phyloP scores from a whole-genome alignment of 35 echinoderm and acorn worm genomes.

The Hemicentrotus pulcherrimus region DNA sequence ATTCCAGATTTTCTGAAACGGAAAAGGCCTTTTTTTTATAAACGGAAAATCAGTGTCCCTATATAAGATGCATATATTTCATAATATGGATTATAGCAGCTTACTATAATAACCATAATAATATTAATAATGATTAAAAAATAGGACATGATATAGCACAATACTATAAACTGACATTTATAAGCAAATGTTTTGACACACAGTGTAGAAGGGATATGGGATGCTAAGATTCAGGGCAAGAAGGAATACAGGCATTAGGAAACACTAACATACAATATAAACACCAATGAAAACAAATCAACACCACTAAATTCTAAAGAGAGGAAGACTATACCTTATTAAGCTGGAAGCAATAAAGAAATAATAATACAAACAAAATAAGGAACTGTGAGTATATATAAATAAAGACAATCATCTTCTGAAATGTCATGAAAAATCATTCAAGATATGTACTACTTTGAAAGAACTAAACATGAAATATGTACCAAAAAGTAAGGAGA shows the following conservation, averaged over 20 bases:
- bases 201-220: constrained; percentile 2
- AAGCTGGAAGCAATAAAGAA: constrained; percentile 46
- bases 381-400: neutral
- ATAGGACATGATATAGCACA: neutral
- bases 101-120: neutral
- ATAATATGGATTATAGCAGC: no score
- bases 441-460: neutral
- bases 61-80: no score
- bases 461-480: neutral
- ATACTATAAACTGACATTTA: neutral
- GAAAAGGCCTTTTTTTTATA: no score
- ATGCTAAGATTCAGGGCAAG: neutral
- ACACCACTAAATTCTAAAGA: constrained; percentile 34
- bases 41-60: no score
- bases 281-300: neutral
- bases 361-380: constrained; percentile 38
- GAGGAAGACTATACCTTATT: constrained; percentile 47
- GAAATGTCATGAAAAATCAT: neutral
- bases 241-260: neutral
- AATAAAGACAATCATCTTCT: neutral
- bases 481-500: neutral
- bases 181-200: neutral
- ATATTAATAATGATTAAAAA: neutral
- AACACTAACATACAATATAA: neutral
- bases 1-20: no score